phyloP scores from a whole-genome alignment of 2,888 invertebrate genomes.

The Lymantria monacha region DNA sequence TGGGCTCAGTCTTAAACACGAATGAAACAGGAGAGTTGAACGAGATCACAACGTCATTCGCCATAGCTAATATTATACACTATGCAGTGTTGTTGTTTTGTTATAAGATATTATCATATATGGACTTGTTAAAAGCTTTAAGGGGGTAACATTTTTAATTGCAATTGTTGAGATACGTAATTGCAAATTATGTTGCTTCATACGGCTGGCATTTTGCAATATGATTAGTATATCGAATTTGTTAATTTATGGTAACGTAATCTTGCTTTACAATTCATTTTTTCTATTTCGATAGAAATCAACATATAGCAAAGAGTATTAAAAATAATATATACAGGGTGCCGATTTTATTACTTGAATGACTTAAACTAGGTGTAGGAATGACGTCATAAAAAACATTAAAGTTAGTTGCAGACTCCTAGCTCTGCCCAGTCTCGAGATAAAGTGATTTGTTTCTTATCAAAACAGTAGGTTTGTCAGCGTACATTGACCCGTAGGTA shows the following conservation, averaged over 20 bases:
- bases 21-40: conserved; percentile 19
- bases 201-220: not conserved
- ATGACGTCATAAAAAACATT: too few relatives aligned
- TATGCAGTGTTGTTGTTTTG: conserved; percentile 13
- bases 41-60: conserved; percentile 17
- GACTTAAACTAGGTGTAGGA: too few relatives aligned
- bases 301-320: not conserved
- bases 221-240: not conserved
- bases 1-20: conserved; percentile 12
- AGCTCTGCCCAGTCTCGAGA: too few relatives aligned
- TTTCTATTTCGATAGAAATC: conserved; percentile 8
- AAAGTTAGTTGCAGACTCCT: too few relatives aligned
- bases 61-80: conserved; percentile 19
- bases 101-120: not conserved
- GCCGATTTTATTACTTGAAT: too few relatives aligned
- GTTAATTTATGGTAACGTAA: conserved; percentile 10
- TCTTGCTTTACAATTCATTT: conserved; percentile 27
- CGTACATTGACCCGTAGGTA: too few relatives aligned
- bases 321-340: too few relatives aligned
- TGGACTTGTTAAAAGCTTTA: not conserved
- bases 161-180: too few relatives aligned
- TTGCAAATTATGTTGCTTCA: not conserved
- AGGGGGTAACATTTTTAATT: not conserved
- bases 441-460: too few relatives aligned
- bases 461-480: too few relatives aligned